Conservation (phyloP, 2,113 vertebrate species). For the Cyrtonyx montezumae region DNA sequence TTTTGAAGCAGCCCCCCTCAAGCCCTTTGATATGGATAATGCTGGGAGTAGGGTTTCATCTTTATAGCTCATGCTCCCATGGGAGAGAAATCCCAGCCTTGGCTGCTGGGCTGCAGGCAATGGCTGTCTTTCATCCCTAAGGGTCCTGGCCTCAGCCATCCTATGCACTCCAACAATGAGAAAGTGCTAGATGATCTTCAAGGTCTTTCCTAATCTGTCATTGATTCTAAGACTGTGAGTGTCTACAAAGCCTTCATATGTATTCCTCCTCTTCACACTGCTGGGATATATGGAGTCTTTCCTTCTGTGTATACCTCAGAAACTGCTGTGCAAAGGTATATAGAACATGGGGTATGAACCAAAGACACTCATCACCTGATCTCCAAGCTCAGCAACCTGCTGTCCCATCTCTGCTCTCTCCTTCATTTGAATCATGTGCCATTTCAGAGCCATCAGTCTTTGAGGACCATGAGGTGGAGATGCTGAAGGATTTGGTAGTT, state of each 20-base stretch:
- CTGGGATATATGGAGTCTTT: neutral
- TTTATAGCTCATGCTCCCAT: slow-evolving; percentile 37
- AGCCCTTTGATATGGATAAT: slow-evolving; percentile 47
- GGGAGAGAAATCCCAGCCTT: slow-evolving; percentile 56
- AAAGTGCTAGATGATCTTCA: neutral
- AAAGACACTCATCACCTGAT: neutral
- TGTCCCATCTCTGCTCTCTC: neutral
- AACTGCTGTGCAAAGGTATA: neutral
- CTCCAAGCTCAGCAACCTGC: neutral
- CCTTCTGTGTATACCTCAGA: neutral
- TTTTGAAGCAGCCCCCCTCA: slow-evolving; percentile 37
- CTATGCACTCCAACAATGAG: neutral
- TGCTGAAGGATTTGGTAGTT: neutral
- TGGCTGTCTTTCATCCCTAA: neutral
- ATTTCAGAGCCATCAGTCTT: neutral
- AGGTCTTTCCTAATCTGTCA: no score
- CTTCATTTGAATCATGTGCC: neutral
- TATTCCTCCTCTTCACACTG: neutral
- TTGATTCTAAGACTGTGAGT: neutral
- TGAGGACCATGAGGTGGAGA: neutral
- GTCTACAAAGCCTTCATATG: neutral
- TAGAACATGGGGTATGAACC: neutral
- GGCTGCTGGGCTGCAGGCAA: neutral
- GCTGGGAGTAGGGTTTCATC: neutral
- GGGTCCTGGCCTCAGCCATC: neutral